A percentile compares a stretch with the other conserved stretches of the same genome.
Evolutionary conservation across 2,113 vertebrate genomes (phyloP).

Genomic region (Colaptes auratus): DNA sequence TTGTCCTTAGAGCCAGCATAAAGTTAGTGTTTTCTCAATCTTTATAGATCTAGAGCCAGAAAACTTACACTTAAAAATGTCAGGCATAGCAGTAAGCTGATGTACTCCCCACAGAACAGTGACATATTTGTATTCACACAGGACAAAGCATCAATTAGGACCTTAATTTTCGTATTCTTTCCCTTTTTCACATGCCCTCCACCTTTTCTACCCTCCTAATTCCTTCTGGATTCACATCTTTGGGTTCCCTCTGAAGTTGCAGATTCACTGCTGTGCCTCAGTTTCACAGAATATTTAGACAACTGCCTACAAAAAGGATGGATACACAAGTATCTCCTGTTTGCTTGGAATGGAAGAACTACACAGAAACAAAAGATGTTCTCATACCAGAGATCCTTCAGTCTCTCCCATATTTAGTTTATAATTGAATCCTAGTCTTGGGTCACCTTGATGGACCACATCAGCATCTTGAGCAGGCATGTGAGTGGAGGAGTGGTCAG

Average conservation of each 20-base stretch:
- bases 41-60: not conserved
- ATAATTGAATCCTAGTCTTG: not conserved
- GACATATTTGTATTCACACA: not conserved
- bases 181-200: not conserved
- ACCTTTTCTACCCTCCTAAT: not conserved
- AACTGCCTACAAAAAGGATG: not conserved
- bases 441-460: not conserved
- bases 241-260: not conserved
- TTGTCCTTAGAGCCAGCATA: not conserved
- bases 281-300: not conserved
- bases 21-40: not conserved
- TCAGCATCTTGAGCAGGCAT: not conserved
- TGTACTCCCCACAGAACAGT: not conserved
- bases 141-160: not conserved
- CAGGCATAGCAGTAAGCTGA: not conserved
- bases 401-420: not conserved
- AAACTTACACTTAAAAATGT: not conserved
- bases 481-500: not conserved
- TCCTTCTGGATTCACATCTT: not conserved
- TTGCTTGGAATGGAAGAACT: not conserved
- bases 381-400: not conserved
- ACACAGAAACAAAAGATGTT: not conserved
- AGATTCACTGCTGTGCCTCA: not conserved
- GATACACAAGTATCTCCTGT: not conserved
- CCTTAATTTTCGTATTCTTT: not conserved